Base-by-base conservation (phyloP, 2,888 invertebrate genomes). In the Acrobasis repandana region DNA sequence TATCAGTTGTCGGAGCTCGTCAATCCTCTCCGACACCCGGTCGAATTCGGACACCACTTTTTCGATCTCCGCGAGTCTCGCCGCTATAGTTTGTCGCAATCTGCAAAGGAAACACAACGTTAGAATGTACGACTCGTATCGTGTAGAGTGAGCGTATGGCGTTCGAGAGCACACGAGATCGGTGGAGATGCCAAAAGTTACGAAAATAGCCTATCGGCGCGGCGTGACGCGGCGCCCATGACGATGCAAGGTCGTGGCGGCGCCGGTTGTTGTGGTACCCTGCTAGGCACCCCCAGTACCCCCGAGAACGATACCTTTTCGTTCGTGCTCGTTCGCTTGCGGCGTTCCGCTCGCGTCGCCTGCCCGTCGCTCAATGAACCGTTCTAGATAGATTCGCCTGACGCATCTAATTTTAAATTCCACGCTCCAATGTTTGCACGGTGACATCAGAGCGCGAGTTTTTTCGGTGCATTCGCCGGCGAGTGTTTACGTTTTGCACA, bases 31-130 rank as follows among this genome's bases (percentile, higher is more conserved):
- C 83, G 96, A 95, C 80, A 95, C 93, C 78, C 93, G 93, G 79
- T 96, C 95, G 84, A 98, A 95, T 88, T 95, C 94, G 77, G 95
- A 93, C 80, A 97, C 94, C 84, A 97, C 96, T 79, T 94, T 94
- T 86, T 93, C 94, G 79, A 95, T 94, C 87, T 96, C 96, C 76
- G 93, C 93, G 82, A 95, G 94, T 92, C 96, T 96, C 82, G 95
- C 95, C 89, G 94, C 94, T 79, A 97, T 93, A 79, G 94, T 94
- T 85, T 95, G 94, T 93, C 95, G 94, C 93, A 97, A 96, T 94
- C 97, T 97, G 93, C 63, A 90, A 86, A 80, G 85, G 73, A 86
- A 73, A 80, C 71, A 63, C 70, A 66, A 67, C 68, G 73, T 82
- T 75, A 76, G 73, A 76, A 71, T 75, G 82, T 79, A 72, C 67